Percentiles rank a stretch among this genome's conserved stretches.
Conservation (phyloP, 2,888 invertebrate genomes). For the Marasmarcha lunaedactyla region DNA sequence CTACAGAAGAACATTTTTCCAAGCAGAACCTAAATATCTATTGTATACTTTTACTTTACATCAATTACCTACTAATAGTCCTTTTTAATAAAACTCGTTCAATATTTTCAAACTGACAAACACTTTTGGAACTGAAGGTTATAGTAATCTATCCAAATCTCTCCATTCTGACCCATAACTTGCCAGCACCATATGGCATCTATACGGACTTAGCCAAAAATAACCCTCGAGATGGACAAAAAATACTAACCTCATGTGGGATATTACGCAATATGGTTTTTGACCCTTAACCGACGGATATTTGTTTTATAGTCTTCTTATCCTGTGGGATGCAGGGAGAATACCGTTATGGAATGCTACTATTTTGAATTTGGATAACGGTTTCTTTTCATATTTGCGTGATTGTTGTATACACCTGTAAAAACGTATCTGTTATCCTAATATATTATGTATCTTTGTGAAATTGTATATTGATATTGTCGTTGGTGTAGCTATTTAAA, state of each 20-base stretch:
- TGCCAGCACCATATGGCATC: constrained; percentile 6
- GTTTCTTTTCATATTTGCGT: too few species aligned
- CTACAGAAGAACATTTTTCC: too few species aligned
- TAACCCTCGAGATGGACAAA: constrained; percentile 42
- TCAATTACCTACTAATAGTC: background rate
- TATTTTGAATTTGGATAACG: too few species aligned
- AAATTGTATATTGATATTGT: too few species aligned
- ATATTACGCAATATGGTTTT: constrained; percentile 64
- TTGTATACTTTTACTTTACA: background rate
- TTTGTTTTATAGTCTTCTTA: constrained; percentile 57
- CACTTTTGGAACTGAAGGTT: background rate
- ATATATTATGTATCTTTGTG: too few species aligned
- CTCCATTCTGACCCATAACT: constrained; percentile 7
- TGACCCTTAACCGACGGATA: constrained; percentile 63
- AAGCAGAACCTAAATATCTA: too few species aligned
- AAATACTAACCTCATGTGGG: constrained; percentile 54
- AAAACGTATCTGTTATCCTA: too few species aligned
- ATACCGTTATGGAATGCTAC: background rate
- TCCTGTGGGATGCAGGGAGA: background rate
- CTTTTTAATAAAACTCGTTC: background rate
- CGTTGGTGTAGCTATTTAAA: too few species aligned
- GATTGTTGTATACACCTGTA: too few species aligned
- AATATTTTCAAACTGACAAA: background rate
- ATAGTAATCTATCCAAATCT: background rate
- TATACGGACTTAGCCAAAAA: constrained; percentile 10